Evolutionary conservation across 2,113 vertebrate genomes (phyloP).

Genomic region (Ahaetulla prasina): DNA sequence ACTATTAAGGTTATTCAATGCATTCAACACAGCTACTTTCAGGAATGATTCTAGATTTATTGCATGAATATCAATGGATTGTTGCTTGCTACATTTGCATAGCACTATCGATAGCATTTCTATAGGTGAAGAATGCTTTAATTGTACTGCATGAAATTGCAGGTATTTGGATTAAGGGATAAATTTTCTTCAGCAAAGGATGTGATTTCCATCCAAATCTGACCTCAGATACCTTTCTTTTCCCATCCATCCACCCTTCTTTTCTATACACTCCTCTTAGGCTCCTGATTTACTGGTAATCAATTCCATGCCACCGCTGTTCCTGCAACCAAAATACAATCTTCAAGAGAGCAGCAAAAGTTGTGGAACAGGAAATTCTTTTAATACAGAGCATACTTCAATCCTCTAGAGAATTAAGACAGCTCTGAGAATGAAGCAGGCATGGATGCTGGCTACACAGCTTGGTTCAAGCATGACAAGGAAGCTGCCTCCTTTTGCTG

Average conservation of each 20-base stretch:
- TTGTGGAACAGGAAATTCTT: not conserved
- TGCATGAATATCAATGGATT: not conserved
- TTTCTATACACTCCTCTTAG: not conserved
- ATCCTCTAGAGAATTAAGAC: not conserved
- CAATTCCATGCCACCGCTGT: not conserved
- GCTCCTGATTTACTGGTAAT: slow-evolving; percentile 1
- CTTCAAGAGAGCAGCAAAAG: not conserved
- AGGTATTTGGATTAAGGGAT: not conserved
- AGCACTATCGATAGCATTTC: not conserved
- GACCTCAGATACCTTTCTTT: not conserved
- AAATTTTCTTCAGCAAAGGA: not conserved
- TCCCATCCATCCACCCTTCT: not conserved
- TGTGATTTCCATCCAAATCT: not conserved
- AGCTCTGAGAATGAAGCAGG: not conserved
- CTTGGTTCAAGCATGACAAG: not conserved
- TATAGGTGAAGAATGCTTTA: not conserved
- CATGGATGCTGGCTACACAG: not conserved
- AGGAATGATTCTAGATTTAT: not conserved
- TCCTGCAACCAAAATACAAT: not conserved
- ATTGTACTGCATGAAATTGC: not conserved
- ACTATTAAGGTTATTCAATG: not conserved
- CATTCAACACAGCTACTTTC: not conserved
- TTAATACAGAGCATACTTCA: not conserved
- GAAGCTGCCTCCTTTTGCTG: not conserved
- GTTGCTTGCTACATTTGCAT: not conserved